phyloP scores from a whole-genome alignment of 2,888 invertebrate genomes.

The Drosophila percnosoma region DNA sequence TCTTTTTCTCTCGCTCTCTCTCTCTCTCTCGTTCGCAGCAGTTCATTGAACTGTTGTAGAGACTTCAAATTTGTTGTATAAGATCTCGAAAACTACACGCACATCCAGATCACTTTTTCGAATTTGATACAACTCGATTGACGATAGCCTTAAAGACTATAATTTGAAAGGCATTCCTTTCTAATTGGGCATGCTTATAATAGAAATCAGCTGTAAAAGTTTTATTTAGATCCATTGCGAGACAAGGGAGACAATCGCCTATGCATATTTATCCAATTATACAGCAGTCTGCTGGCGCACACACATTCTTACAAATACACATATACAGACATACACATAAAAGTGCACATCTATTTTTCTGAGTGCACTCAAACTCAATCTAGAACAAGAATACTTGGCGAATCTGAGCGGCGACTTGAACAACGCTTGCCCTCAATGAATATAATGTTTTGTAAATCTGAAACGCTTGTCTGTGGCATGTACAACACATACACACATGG shows the following conservation, averaged over 20 bases:
- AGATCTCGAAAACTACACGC: not conserved
- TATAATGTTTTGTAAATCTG: constrained; percentile 79
- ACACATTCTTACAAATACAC: not conserved
- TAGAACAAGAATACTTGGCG: constrained; percentile 10
- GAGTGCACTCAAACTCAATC: not conserved
- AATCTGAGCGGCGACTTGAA: constrained; percentile 55
- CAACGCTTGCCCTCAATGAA: constrained; percentile 53
- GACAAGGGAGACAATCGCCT: not conserved
- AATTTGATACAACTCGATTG: not conserved
- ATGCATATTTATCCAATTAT: not conserved
- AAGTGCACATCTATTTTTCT: not conserved
- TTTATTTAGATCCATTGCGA: not conserved
- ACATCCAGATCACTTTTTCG: not conserved
- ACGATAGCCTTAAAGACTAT: not conserved
- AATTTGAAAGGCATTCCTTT: too few relatives aligned
- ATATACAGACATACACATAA: too few relatives aligned
- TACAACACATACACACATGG: not conserved
- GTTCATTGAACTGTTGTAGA: not conserved
- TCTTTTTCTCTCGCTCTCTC: not conserved
- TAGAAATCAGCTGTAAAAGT: not conserved
- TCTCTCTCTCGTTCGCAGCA: not conserved
- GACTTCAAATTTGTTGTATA: not conserved
- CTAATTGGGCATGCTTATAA: too few relatives aligned
- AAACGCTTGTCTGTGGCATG: constrained; percentile 64
- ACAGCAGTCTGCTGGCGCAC: not conserved